Evolutionary conservation across 1,140 invertebrate genomes (phyloP), one percentile per base, ranked within the genome.

Genomic region (Orchesella cincta): DNA sequence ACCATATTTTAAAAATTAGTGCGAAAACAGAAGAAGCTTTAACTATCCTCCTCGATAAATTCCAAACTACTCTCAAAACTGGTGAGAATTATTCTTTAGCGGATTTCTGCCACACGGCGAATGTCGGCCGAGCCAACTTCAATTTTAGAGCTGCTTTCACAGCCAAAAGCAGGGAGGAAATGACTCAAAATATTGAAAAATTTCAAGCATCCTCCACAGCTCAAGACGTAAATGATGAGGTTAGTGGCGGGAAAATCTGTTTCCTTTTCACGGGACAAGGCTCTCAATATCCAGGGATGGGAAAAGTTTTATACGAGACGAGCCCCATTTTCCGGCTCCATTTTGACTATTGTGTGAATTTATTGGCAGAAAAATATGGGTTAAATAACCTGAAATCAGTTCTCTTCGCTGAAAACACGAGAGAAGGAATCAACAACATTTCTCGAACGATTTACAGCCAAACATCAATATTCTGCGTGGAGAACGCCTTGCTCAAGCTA

Each of bases 181-280:
- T 74, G 16, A 18, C 77, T n/a, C n/a, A n/a, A 29, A n/a, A n/a
- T n/a, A n/a, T n/a, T n/a, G n/a, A 31, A 23, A 23, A 23, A 64
- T 12, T 12, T 31, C 28, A 34, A 73, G 57, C 73, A 1, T 16
- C 62, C 28, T 31, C 71, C 1, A 28, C 67, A 14, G 74, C n/a
- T n/a, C n/a, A n/a, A n/a, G 62, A 67, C n/a, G 64, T 67, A 35
- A 67, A 8, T n/a, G 54, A 52, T 0, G 73, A 54, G 33, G 35
- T 0, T 31, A 73, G 64, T 29, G 28, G n/a, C n/a, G n/a, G 62
- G 0, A 64, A 75, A 67, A 74, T 80, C 18, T 57, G 39, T 12
- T 80, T 80, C 29, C 52, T 80, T 0, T 80, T 80, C 35, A 78
- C 76, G 18, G 79, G 79, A 1, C 79, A 80, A 70, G 79, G 79